Conservation (phyloP, 2,888 invertebrate genomes). For the Drosophila pseudotakahashii region DNA sequence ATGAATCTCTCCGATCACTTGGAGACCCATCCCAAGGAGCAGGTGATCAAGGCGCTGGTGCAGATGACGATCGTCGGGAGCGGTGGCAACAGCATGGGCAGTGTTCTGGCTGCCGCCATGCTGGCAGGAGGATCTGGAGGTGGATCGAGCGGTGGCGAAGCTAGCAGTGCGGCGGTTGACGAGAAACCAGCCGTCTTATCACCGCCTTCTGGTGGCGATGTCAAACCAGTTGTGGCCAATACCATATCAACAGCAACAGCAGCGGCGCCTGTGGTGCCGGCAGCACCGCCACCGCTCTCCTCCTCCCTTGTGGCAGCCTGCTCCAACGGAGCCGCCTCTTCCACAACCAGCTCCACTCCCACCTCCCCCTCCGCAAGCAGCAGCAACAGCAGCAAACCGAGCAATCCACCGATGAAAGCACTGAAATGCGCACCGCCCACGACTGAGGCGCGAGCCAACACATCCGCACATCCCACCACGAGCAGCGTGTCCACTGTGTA, state of each 20-base stretch:
- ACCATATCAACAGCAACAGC: slow-evolving; percentile 10
- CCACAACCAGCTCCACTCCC: slow-evolving; percentile 19
- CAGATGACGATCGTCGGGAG: slow-evolving; percentile 80
- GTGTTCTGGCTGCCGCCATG: slow-evolving; percentile 59
- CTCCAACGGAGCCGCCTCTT: slow-evolving; percentile 14
- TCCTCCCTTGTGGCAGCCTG: slow-evolving; percentile 22
- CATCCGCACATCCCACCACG: slow-evolving; percentile 71
- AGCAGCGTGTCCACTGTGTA: slow-evolving; percentile 59
- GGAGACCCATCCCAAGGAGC: slow-evolving; percentile 94
- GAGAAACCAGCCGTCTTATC: slow-evolving; percentile 18
- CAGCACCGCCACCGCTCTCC: slow-evolving; percentile 35
- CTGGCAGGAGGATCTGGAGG: slow-evolving; percentile 33
- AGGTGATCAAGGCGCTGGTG: slow-evolving; percentile 92
- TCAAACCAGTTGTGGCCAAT: slow-evolving; percentile 60
- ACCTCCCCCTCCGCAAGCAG: slow-evolving; percentile 27
- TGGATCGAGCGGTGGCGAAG: slow-evolving; percentile 16
- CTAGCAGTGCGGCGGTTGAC: slow-evolving; percentile 7
- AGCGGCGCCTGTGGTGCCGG: slow-evolving; percentile 30
- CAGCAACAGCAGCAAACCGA: slow-evolving; percentile 54
- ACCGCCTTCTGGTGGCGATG: slow-evolving; percentile 37
- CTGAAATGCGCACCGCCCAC: slow-evolving; percentile 61
- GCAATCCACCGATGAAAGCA: slow-evolving; percentile 73
- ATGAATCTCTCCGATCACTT: slow-evolving; percentile 92
- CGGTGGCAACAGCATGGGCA: slow-evolving; percentile 53
- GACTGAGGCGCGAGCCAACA: slow-evolving; percentile 69